Conservation (phyloP, 2,888 invertebrate genomes). For the Dioctria rufipes region DNA sequence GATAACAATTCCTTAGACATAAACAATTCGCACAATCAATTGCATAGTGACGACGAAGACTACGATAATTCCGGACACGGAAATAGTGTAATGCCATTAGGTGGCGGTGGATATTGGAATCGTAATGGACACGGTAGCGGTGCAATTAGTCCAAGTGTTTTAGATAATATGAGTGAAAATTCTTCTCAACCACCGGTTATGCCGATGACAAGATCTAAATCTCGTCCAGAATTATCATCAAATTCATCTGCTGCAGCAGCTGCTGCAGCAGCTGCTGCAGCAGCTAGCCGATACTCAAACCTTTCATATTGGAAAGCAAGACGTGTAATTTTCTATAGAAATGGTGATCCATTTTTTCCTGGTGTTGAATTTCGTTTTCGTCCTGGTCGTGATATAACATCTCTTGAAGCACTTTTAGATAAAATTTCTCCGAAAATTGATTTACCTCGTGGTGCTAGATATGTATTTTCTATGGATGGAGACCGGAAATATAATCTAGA, state of each 20-base stretch:
- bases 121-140: slow-evolving; percentile 61
- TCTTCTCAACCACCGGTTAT: slow-evolving; percentile 72
- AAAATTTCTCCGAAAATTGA: slow-evolving; percentile 90
- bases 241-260: slow-evolving; percentile 39
- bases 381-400: slow-evolving; percentile 89
- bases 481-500: slow-evolving; percentile 87
- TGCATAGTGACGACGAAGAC: slow-evolving; percentile 52
- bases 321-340: slow-evolving; percentile 91
- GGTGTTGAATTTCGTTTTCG: slow-evolving; percentile 91
- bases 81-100: slow-evolving; percentile 58
- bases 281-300: slow-evolving; percentile 80
- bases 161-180: slow-evolving; percentile 76
- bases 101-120: slow-evolving; percentile 63
- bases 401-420: slow-evolving; percentile 87
- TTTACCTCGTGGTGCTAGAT: slow-evolving; percentile 89
- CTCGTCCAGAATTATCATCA: slow-evolving; percentile 68
- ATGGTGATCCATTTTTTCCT: slow-evolving; percentile 93
- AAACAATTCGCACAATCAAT: slow-evolving; percentile 43
- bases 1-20: slow-evolving; percentile 48
- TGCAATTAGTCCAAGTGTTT: slow-evolving; percentile 67
- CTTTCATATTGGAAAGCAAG: slow-evolving; percentile 90
- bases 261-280: slow-evolving; percentile 68
- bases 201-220: slow-evolving; percentile 68
- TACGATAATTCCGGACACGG: slow-evolving; percentile 46
- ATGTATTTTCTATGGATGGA: slow-evolving; percentile 94